Evolutionary conservation across 2,797 vertebrate genomes (phyloP).

Genomic region (Eulemur coronatus): DNA sequence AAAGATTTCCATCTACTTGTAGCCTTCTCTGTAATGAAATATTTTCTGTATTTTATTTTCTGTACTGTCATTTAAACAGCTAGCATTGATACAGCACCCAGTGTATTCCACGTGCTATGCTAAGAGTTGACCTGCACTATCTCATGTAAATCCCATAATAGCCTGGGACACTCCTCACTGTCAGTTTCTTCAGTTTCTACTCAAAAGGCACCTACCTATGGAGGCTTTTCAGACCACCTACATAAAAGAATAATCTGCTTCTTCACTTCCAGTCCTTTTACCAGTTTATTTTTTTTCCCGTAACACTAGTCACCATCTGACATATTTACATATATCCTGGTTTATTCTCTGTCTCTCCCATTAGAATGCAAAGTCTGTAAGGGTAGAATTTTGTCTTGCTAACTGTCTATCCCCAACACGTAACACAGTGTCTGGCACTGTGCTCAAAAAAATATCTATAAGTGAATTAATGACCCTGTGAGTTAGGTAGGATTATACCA

Average conservation of each 20-base stretch:
- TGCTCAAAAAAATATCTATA: not conserved
- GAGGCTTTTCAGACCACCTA: not conserved
- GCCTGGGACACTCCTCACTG: not conserved
- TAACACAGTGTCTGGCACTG: not conserved
- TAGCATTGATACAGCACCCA: not conserved
- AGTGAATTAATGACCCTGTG: not conserved
- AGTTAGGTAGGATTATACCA: not conserved
- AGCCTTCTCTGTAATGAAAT: not conserved
- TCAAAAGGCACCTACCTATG: not conserved
- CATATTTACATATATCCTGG: not conserved
- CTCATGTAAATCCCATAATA: not conserved
- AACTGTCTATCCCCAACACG: not conserved
- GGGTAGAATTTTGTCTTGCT: not conserved
- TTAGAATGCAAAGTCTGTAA: not conserved
- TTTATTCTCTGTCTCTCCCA: not conserved
- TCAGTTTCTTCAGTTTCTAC: not conserved
- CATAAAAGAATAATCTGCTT: not conserved
- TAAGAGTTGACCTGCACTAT: not conserved
- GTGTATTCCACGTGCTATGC: not conserved
- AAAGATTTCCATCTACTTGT: slow-evolving; percentile 1
- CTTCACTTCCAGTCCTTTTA: not conserved
- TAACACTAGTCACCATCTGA: not conserved
- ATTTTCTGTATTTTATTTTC: not conserved
- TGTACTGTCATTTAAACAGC: not conserved
- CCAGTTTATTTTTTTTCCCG: not conserved